Evolutionary conservation across 2,797 vertebrate genomes (phyloP).

Genomic region (Lophotriccus pileatus): DNA sequence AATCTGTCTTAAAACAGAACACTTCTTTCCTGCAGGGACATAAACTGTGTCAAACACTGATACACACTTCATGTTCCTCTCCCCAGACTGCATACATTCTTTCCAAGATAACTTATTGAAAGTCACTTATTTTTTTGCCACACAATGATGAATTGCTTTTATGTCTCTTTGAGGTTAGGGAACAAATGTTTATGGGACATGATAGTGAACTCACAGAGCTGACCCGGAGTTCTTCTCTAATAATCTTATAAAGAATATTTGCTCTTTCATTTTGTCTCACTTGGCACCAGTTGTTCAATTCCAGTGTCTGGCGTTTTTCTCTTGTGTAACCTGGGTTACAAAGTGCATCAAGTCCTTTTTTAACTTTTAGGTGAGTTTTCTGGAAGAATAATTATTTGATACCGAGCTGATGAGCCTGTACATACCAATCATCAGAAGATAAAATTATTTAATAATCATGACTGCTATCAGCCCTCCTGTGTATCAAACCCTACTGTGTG

Average conservation of each 20-base stretch:
- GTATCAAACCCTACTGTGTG: neutral
- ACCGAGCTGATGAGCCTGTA: neutral
- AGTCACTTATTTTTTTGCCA: neutral
- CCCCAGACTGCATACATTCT: neutral
- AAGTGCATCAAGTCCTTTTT: neutral
- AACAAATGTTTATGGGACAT: neutral
- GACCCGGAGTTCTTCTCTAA: conserved; percentile 26
- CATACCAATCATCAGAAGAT: neutral
- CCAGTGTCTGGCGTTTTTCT: neutral
- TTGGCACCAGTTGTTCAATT: neutral
- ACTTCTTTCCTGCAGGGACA: neutral
- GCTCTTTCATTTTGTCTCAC: neutral
- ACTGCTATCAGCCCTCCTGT: neutral
- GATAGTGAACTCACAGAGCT: neutral
- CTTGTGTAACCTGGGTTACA: neutral
- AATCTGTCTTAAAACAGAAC: conserved; percentile 11
- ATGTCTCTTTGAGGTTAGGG: neutral
- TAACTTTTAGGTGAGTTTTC: neutral
- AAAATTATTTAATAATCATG: neutral
- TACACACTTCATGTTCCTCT: neutral
- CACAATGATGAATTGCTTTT: neutral
- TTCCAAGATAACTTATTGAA: neutral
- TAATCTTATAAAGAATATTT: conserved; percentile 14
- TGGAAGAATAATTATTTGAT: neutral
- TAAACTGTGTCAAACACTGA: neutral